phyloP scores from a whole-genome alignment of 1,140 invertebrate species.

The Neotoxoptera formosana region DNA sequence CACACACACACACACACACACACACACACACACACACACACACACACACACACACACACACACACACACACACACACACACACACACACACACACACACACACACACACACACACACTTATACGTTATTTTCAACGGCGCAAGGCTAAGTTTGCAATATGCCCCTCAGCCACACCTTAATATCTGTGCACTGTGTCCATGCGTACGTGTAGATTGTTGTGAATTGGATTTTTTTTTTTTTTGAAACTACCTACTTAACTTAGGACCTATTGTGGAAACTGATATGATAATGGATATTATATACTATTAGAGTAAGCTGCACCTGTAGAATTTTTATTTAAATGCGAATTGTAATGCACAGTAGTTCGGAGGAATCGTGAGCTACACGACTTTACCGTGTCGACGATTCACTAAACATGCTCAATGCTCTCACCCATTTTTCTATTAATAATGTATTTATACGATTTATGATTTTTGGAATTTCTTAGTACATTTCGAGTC shows the following conservation, averaged over 20 bases:
- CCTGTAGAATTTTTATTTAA: not conserved
- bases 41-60: too few species aligned
- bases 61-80: too few species aligned
- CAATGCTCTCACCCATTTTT: not conserved
- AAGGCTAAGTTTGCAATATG: not conserved
- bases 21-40: too few species aligned
- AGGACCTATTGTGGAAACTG: not conserved
- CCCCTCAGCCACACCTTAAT: not conserved
- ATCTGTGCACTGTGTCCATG: not conserved
- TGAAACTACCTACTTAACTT: not conserved
- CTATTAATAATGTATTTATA: not conserved
- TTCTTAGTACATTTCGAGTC: not conserved
- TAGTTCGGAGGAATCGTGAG: too few species aligned
- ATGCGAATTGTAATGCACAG: not conserved
- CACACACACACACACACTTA: too few species aligned
- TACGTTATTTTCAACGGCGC: not conserved
- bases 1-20: too few species aligned
- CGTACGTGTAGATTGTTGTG: not conserved
- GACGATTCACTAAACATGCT: too few species aligned
- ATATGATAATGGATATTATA: not conserved
- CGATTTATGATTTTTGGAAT: not conserved
- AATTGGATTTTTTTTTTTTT: not conserved
- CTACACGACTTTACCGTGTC: not conserved
- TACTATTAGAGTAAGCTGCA: not conserved
- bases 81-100: too few species aligned